Percentiles rank a stretch among this genome's conserved stretches.
These are phyloP conservation scores for Ciconia nigra DNA, from an alignment of 2,797 vertebrate species.

Conservation along the genomic window DNA sequence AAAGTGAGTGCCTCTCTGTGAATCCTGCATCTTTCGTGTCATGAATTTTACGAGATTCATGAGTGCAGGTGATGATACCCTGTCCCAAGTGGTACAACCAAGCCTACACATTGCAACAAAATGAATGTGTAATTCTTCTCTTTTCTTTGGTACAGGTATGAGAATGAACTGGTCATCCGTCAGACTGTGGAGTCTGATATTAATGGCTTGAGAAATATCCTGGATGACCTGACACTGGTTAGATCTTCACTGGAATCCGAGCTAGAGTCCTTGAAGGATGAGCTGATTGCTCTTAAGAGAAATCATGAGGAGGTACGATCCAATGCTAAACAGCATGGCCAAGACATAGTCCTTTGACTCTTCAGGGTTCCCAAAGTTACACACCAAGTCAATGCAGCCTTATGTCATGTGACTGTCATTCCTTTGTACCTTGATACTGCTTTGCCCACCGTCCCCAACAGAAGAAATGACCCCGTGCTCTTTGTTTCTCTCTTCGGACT, in stretches of 20 bases:
- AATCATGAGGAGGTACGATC: constrained; percentile 68
- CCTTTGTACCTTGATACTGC: background rate
- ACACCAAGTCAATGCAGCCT: background rate
- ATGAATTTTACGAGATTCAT: background rate
- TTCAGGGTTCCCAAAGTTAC: background rate
- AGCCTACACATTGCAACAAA: background rate
- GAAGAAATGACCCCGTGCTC: background rate
- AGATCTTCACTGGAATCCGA: constrained; percentile 51
- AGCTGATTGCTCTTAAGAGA: constrained; percentile 55
- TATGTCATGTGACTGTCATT: rapidly evolving
- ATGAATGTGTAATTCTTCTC: background rate
- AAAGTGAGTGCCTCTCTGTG: constrained; percentile 24
- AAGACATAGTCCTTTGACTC: background rate
- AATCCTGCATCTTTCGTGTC: background rate
- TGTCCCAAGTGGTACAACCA: too few relatives aligned
- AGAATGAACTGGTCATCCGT: constrained; percentile 40
- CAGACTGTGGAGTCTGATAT: constrained; percentile 48
- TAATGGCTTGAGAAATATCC: constrained; percentile 54
- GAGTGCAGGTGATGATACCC: background rate
- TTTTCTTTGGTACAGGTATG: constrained; percentile 16
- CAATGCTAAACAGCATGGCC: background rate
- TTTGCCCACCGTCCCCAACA: background rate
- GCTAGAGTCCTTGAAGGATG: constrained; percentile 43
- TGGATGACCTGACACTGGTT: constrained; percentile 43
- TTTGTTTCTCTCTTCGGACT: background rate